These are phyloP conservation scores for Nesidiocoris tenuis DNA, from an alignment of 2,888 invertebrate genomes.

Conservation along the genomic window DNA sequence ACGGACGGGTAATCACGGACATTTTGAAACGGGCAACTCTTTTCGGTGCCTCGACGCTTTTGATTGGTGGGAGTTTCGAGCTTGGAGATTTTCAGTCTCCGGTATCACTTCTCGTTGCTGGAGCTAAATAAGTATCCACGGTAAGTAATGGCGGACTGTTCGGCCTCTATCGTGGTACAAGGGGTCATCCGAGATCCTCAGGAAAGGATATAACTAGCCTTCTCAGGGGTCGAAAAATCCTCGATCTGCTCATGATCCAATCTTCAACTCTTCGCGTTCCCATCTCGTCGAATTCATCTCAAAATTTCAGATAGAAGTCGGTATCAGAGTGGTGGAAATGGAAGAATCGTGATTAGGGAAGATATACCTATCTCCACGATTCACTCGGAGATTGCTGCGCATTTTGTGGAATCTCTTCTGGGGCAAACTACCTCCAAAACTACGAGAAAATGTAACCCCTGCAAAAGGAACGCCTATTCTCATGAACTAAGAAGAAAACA, in stretches of 20 bases:
- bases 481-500: no score
- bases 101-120: constrained; percentile 1
- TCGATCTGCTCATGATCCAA: neutral
- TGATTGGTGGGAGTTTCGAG: constrained; percentile 31
- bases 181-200: constrained; percentile 5
- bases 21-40: constrained; percentile 33
- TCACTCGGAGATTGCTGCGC: no score
- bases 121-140: constrained; percentile 29
- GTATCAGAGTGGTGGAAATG: no score
- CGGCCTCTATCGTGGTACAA: constrained; percentile 15
- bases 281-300: no score
- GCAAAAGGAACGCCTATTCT: no score
- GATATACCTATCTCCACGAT: no score
- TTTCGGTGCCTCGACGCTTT: neutral
- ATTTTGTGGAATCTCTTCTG: no score
- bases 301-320: neutral
- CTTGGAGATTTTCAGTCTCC: neutral
- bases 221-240: neutral
- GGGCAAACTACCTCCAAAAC: no score
- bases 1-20: constrained; percentile 31
- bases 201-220: neutral
- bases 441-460: no score
- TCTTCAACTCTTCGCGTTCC: neutral
- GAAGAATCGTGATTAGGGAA: no score
- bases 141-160: constrained; percentile 29